Evolutionary conservation across 2,113 vertebrate genomes (phyloP), one percentile per base, ranked within the genome.

Genomic region (Nothoprocta perdicaria): DNA sequence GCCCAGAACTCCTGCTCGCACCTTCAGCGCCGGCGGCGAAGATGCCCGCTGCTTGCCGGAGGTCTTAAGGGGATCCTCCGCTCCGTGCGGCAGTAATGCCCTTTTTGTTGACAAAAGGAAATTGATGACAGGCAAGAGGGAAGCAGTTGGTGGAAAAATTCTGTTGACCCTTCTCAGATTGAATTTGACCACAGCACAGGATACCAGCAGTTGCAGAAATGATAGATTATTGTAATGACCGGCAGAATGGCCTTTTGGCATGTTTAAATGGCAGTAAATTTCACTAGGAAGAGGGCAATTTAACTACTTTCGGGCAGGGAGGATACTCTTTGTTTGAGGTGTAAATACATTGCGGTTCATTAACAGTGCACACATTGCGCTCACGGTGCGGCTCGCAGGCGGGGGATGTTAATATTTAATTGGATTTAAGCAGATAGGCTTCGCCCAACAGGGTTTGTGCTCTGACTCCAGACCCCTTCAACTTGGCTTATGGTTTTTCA

Each of bases 231-330:
- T 98, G 98, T 99, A 99, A 99, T 98, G 98, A 98, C 97, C 98
- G 63, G 97, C 98, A 98, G 92, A 97, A 96, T 98, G 98, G 98
- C 98, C 98, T 98, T 98, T 98, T 98, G 98, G 98, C 98, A 98
- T 98, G 98, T 98, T 99, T 99, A 99, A 99, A 99, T 98, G 98
- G 98, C 98, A 98, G 99, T 99, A 98, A 98, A 98, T 99, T 98
- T 98, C 96, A 97, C 96, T 97, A 93, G 97, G 97, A 98, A 97
- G 97, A 97, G 97, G 97, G 97, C 96, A 97, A 98, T 98, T 98
- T 98, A 98, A 97, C 98, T 97, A 93, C 96, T 96, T 96, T 94
- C 91, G 77, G 97, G 97, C 96, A 95, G 96, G 72, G 93, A 97
- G 97, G 96, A 98, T 97, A 95, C 97, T 97, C 91, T 93, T 97